phyloP scores from a whole-genome alignment of 2,888 invertebrate genomes.

The Azorinus chamasolen region DNA sequence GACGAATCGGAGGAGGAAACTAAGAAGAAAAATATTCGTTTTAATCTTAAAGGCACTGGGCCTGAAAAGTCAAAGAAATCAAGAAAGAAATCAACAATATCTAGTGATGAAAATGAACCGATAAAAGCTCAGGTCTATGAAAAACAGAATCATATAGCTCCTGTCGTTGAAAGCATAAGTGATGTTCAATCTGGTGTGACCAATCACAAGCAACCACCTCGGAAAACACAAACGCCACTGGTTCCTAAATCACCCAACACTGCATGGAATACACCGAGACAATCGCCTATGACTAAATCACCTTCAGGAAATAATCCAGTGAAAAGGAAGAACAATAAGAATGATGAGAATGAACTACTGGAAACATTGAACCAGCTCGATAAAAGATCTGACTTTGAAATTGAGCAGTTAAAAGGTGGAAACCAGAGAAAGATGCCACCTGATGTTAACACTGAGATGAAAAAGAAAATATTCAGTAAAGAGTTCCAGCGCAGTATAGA shows the following conservation, averaged over 20 bases:
- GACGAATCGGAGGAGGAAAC: constrained; percentile 4
- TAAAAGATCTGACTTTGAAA: constrained; percentile 51
- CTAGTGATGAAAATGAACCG: constrained; percentile 18
- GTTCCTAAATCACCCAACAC: constrained; percentile 16
- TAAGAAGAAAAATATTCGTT: constrained; percentile 48
- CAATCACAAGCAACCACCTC: not conserved
- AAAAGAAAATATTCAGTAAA: constrained; percentile 61
- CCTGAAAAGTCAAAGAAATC: not conserved
- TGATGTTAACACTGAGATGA: constrained; percentile 52
- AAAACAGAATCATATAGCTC: constrained; percentile 7
- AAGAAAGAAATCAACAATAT: constrained; percentile 1
- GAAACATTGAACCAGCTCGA: constrained; percentile 52
- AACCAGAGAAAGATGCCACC: constrained; percentile 51
- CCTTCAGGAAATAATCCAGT: not conserved
- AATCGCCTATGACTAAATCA: not conserved
- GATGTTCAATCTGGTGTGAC: constrained; percentile 7
- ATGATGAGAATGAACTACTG: constrained; percentile 38
- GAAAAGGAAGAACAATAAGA: not conserved
- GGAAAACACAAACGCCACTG: constrained; percentile 1
- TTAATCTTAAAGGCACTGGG: constrained; percentile 32
- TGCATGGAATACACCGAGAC: not conserved
- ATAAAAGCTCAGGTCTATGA: constrained; percentile 8
- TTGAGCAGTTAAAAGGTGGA: constrained; percentile 59
- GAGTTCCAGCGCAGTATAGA: constrained; percentile 60
- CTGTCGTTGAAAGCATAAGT: constrained; percentile 2